Percentiles rank a stretch among this genome's conserved stretches.
phyloP scores from a whole-genome alignment of 2,888 invertebrate genomes.

The Rhamphomyia laevipes region DNA sequence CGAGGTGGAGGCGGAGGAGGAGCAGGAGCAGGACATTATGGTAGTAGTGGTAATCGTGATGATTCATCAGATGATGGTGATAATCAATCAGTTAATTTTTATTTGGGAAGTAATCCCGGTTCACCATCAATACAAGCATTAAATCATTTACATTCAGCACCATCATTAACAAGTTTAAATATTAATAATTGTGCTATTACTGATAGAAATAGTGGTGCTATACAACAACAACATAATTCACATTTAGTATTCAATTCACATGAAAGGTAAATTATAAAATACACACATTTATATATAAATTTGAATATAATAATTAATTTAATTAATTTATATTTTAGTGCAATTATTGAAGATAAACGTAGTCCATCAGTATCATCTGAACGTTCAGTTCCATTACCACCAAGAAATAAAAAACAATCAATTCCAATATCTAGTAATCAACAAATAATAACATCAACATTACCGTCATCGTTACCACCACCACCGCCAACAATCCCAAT shows the following conservation, averaged over 20 bases:
- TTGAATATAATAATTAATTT: neutral
- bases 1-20: constrained; percentile 19
- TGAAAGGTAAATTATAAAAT: constrained; percentile 21
- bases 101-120: constrained; percentile 21
- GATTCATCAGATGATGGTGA: constrained; percentile 32
- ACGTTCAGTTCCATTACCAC: constrained; percentile 28
- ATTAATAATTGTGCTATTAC: constrained; percentile 9
- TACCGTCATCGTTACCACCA: constrained; percentile 20
- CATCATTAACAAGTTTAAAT: constrained; percentile 9
- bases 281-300: neutral
- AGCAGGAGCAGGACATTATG: constrained; percentile 5
- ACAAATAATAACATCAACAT: neutral
- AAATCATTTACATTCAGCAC: constrained; percentile 6
- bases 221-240: constrained; percentile 13
- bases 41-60: constrained; percentile 23
- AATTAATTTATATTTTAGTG: constrained; percentile 4
- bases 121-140: constrained; percentile 1
- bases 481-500: constrained; percentile 17
- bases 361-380: constrained; percentile 31
- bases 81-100: constrained; percentile 27
- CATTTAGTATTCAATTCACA: constrained; percentile 19
- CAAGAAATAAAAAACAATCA: constrained; percentile 27
- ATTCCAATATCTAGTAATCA: constrained; percentile 8
- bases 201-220: constrained; percentile 8
- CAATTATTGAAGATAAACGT: constrained; percentile 22